Base-by-base conservation (phyloP, 2,797 vertebrate genomes). In the Sebastes oblongus region DNA sequence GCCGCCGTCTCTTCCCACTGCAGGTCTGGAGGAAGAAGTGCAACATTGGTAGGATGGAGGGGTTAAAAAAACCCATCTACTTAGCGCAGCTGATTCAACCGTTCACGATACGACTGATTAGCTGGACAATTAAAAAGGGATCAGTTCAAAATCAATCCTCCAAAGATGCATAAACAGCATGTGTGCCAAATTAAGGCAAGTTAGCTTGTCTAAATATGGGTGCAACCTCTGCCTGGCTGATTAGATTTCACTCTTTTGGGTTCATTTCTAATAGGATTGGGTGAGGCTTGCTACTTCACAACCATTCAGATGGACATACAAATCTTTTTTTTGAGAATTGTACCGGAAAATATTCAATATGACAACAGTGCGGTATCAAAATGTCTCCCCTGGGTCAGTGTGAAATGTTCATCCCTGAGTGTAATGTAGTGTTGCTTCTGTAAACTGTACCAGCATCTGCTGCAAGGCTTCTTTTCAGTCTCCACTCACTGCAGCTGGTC, bases 401-500 rank as follows among this genome's bases (percentile, higher is more conserved):
- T 42, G 25, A 39, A 29, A 25, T 12, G 71, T 67, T 79, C 69
- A 13, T 76, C 60, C 58, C 62, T 4, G 2, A 22, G 66, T 59
- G 79, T 27, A 20, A 24, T 81, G 81, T 68, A 20, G 32, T 3
- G 24, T 32, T 2, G 24, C 52, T 55, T 27, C 10, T 46, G 64
- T 67, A 74, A 80, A 81, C 46, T 6, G 70, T 88, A 93, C 93
- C 88, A 7, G 78, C 64, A 50, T 83, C 78, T 62, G 72, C 74
- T n/a, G 32, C 62, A 1, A 82, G 81, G 67, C 91, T 81, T 52
- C 94, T 87, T 42, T 6, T 87, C 66, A 2, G 32, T 39, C 89
- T 88, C 78, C 6, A 67, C 32, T 56, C 12, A 3, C 68, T 36
- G 24, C 94, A 89, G 90, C 87, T 88, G 88, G 80, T 84, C 56